Evolutionary conservation across 2,888 invertebrate species (phyloP), one percentile per base, ranked within the genome.

Genomic region (Drosophila pegasa): DNA sequence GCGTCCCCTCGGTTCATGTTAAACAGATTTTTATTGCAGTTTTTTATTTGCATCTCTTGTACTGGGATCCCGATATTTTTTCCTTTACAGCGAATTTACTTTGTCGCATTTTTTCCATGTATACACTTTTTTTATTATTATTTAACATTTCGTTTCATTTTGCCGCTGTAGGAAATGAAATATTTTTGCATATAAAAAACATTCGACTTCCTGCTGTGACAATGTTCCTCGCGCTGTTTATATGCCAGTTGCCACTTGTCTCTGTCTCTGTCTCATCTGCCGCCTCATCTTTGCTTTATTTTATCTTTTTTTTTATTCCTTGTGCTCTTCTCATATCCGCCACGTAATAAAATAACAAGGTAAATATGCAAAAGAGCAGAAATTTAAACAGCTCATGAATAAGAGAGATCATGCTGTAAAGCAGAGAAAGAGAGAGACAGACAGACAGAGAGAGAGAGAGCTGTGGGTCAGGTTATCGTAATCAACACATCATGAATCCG

Each of bases 141-240:
- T 87, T 87, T 71, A 82, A 71, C 82, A 82, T 80, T 80, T 79
- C 75, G 67, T 76, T 74, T 79, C 59, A 75, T 79, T 75, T 68
- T 61, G 64, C 57, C 64, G 74, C 75, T 78, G 88, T 67, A 87
- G 87, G 81, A 85, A 88, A 85, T 87, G 88, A 88, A 87, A 84
- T 87, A 85, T 85, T 87, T 88, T 85, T 88, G 87, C 85, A 85
- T 88, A 88, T 87, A 80, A 85, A 85, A 87, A 87, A 80, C 76
- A 85, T 85, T 85, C 60, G 87, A 83, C 77, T 87, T 77, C 85
- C 76, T 72, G 87, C 85, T 85, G 85, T 84, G 88, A 88, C 88
- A 88, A 84, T 85, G 85, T 84, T 85, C 33, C 80, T 87, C 74
- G 64, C 71, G 71, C 87, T 88, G 71, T 88, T 88, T 88, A 80